A percentile compares a stretch with the other conserved stretches of the same genome.
Conservation (phyloP, 1,140 invertebrate species). For the Epicauta chinensis region DNA sequence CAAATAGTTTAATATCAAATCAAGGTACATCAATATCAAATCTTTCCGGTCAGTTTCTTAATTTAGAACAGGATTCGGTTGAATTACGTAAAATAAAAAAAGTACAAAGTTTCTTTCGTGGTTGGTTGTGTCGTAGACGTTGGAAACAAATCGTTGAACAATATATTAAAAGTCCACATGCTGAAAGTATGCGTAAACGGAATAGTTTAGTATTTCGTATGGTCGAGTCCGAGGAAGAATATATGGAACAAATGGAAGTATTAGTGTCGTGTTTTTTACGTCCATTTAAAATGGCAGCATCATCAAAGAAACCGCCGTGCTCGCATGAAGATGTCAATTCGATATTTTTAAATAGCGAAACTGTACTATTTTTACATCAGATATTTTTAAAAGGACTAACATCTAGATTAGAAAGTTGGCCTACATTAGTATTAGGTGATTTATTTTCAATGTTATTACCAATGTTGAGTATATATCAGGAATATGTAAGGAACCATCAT, state of each 20-base stretch:
- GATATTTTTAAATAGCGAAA: slow-evolving; percentile 92
- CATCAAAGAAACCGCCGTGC: slow-evolving; percentile 88
- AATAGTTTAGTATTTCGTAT: slow-evolving; percentile 91
- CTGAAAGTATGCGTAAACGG: slow-evolving; percentile 88
- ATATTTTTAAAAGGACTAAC: slow-evolving; percentile 93
- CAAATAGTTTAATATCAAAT: slow-evolving; percentile 26
- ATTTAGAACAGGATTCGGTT: slow-evolving; percentile 26
- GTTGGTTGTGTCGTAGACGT: slow-evolving; percentile 85
- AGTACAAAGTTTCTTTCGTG: slow-evolving; percentile 90
- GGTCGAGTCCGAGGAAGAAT: slow-evolving; percentile 88
- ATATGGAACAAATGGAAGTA: slow-evolving; percentile 86
- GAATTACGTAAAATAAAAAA: slow-evolving; percentile 89
- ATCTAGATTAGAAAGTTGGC: slow-evolving; percentile 89
- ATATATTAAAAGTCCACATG: slow-evolving; percentile 91
- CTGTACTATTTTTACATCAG: slow-evolving; percentile 89
- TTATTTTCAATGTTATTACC: slow-evolving; percentile 90
- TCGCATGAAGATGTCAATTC: slow-evolving; percentile 93
- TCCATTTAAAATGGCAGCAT: slow-evolving; percentile 91
- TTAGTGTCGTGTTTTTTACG: slow-evolving; percentile 87
- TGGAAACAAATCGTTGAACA: slow-evolving; percentile 96
- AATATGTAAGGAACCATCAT: slow-evolving; percentile 91
- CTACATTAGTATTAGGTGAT: slow-evolving; percentile 85
- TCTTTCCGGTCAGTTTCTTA: slow-evolving; percentile 21
- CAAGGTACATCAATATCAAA: slow-evolving; percentile 28
- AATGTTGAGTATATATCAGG: slow-evolving; percentile 92